phyloP scores from a whole-genome alignment of 2,888 invertebrate species.

The Sthenelais limicola region DNA sequence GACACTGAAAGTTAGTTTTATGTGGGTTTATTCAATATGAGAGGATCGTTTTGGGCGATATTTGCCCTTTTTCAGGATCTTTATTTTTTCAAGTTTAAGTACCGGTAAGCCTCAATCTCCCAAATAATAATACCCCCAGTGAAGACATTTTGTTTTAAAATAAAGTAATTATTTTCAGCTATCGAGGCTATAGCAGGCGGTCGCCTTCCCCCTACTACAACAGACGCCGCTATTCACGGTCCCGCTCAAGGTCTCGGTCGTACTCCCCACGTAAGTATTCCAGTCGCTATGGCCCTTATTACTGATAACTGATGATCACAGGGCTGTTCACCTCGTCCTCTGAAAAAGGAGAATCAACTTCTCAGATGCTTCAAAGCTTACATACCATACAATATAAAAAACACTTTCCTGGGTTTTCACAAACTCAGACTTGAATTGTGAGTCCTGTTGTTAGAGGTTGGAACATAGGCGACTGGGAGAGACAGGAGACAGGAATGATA shows the following conservation, averaged over 20 bases:
- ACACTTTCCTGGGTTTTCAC: not conserved
- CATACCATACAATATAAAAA: too few species aligned
- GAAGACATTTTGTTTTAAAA: too few species aligned
- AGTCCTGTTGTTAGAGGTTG: conserved; percentile 1
- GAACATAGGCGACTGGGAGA: not conserved
- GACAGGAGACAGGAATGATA: not conserved
- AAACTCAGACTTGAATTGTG: not conserved
- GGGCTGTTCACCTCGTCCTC: not conserved
- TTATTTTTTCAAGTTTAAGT: too few species aligned
- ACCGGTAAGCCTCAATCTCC: too few species aligned
- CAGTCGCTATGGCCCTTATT: conserved; percentile 36
- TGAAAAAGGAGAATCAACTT: too few species aligned
- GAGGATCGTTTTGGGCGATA: too few species aligned
- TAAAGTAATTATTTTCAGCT: too few species aligned
- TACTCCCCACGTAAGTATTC: conserved; percentile 78
- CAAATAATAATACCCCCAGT: too few species aligned
- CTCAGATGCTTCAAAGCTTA: too few species aligned
- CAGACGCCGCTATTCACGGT: conserved; percentile 77
- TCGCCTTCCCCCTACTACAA: conserved; percentile 47
- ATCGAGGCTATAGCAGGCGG: conserved; percentile 33
- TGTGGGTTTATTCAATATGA: too few species aligned
- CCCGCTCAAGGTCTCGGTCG: conserved; percentile 82
- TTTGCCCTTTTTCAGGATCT: too few species aligned
- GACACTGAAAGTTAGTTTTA: too few species aligned
- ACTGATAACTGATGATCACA: not conserved